A percentile compares a stretch with the other conserved stretches of the same genome.
Conservation (phyloP, 37 sponge, comb jelly and placozoan species). For the Chondrosia reniformis region DNA sequence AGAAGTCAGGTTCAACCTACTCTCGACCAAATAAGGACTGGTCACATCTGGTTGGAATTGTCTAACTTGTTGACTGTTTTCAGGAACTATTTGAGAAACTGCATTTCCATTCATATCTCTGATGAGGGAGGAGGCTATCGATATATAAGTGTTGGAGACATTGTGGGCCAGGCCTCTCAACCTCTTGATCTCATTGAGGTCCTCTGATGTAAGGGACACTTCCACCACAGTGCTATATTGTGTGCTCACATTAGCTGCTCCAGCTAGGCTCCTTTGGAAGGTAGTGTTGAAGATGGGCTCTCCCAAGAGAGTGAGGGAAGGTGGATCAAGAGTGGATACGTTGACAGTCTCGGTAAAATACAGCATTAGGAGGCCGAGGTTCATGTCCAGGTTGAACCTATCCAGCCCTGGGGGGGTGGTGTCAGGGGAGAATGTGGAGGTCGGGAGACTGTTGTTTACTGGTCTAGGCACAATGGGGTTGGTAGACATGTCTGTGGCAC, state of each 20-base stretch:
- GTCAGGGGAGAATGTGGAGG: slow-evolving; percentile 43
- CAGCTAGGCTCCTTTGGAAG: slow-evolving; percentile 33
- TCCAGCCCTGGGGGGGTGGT: slow-evolving; percentile 41
- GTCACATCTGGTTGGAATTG: slow-evolving; percentile 54
- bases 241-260: slow-evolving; percentile 33
- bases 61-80: slow-evolving; percentile 21
- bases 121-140: slow-evolving; percentile 32
- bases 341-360: slow-evolving; percentile 84
- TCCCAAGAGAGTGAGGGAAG: slow-evolving; percentile 45
- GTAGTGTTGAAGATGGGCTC: slow-evolving; percentile 19
- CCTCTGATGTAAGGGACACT: slow-evolving; percentile 34
- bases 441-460: not conserved
- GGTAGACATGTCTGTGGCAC: slow-evolving; percentile 65
- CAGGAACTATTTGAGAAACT: slow-evolving; percentile 29
- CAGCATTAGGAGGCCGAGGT: slow-evolving; percentile 63
- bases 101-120: slow-evolving; percentile 74
- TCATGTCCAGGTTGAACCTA: slow-evolving; percentile 63
- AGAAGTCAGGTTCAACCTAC: slow-evolving; percentile 65
- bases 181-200: slow-evolving; percentile 81
- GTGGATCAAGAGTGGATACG: slow-evolving; percentile 41
- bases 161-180: slow-evolving; percentile 65
- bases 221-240: slow-evolving; percentile 41
- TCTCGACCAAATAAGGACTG: slow-evolving; percentile 31
- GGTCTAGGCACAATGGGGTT: slow-evolving; percentile 38
- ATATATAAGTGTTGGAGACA: slow-evolving; percentile 43